phyloP scores from a whole-genome alignment of 2,113 vertebrate genomes.

The Sebastes fasciatus region DNA sequence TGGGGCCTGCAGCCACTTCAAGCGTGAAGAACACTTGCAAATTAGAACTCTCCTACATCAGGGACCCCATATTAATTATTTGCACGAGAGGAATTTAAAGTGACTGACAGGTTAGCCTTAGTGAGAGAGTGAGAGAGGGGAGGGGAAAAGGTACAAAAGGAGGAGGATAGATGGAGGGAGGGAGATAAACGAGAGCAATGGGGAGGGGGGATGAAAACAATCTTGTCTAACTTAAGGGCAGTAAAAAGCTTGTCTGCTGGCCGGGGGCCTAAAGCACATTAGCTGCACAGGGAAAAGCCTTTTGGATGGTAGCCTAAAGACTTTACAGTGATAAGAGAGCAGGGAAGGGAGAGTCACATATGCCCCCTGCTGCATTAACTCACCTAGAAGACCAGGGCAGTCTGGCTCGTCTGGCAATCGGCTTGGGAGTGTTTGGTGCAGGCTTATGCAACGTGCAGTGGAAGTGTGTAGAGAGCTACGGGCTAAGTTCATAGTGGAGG shows the following conservation, averaged over 20 bases:
- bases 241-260: constrained; percentile 80
- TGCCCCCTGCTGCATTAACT: constrained; percentile 60
- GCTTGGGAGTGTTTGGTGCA: constrained; percentile 58
- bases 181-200: constrained; percentile 57
- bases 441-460: constrained; percentile 59
- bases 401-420: constrained; percentile 55
- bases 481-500: constrained; percentile 48
- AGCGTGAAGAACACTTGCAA: constrained; percentile 87
- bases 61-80: constrained; percentile 84
- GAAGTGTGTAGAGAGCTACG: constrained; percentile 38
- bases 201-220: constrained; percentile 67
- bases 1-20: constrained; percentile 79
- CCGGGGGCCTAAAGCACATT: constrained; percentile 82
- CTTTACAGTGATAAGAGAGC: constrained; percentile 79
- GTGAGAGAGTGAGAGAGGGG: constrained; percentile 48
- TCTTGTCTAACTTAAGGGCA: constrained; percentile 76
- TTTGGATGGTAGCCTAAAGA: constrained; percentile 81
- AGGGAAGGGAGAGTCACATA: constrained; percentile 61
- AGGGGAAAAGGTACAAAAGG: constrained; percentile 11
- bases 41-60: constrained; percentile 82
- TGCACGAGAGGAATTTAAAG: constrained; percentile 82
- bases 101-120: constrained; percentile 82
- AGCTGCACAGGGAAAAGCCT: constrained; percentile 80
- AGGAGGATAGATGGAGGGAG: constrained; percentile 30
- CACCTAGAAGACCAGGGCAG: constrained; percentile 65